Base-by-base conservation (phyloP, 2,113 vertebrate species). In the Syrmaticus mikado region DNA sequence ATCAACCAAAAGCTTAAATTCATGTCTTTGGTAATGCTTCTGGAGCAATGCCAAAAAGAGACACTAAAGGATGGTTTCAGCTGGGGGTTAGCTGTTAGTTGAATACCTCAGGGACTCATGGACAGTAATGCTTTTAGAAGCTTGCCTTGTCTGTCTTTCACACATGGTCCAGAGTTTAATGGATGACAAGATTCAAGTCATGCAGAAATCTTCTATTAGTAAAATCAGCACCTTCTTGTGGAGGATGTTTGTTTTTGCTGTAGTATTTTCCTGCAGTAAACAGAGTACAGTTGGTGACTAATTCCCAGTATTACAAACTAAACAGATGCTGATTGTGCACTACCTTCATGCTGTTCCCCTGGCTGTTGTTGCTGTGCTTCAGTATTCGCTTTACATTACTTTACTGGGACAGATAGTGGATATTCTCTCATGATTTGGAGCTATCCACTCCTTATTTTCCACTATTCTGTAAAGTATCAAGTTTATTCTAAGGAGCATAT, bases 271-370 rank as follows among this genome's bases (percentile, higher is more conserved):
- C 25, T 80, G 14, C 8, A 27, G 13, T 17, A 77, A 46, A 55
- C 13, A 72, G 18, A 38, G 3, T 25, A 75, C 0, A 1, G 5
- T 34, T 46, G 77, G 70, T 74, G 50, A 70, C 0, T 0, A 64
- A 45, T 83, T 90, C 25, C 5, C 8, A 30, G 9, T 50, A 74
- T 38, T 74, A 24, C 14, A 62, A 28, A 7, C 25, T 32, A 40
- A 66, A 50, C 50, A 41, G 5, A 3, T 22, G 20, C 24, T 53
- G 64, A 14, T 66, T 43, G 9, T 40, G 30, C 4, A 89, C 7
- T 66, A 13, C 38, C 83, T 50, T 46, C 25, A 32, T 0, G 1
- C 7, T 55, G 30, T 32, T n/a, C 52, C 70, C 32, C 8, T 40
- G 45, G 30, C 19, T 66, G 41, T 41, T 79, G 34, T 7, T 64